Base-by-base conservation (phyloP, 2,797 vertebrate species). In the Cossypha polioptera region DNA sequence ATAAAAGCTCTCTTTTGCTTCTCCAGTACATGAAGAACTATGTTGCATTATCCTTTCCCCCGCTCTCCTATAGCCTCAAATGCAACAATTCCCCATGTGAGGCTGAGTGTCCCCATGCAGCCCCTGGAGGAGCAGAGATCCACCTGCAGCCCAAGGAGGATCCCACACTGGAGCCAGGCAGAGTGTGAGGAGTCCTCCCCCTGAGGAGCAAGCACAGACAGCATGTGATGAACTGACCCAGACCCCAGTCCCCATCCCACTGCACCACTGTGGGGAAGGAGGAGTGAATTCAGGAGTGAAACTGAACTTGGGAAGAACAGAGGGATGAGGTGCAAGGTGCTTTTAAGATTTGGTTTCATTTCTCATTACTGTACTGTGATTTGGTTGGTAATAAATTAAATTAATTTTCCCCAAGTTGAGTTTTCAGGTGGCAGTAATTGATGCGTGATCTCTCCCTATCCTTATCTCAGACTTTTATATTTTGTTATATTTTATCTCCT, bases 351-450 rank as follows among this genome's bases (percentile, higher is more conserved):
- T 50, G 35, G 7, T 59, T 76, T 71, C 22, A 65, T 59, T 76
- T 66, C 38, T 86, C 13, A 5, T 54, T 59, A 43, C 20, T 40
- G 36, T 59, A 33, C 28, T 59, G 40, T 66, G 24, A 43, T 77
- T 59, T 66, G n/a, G 54, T 20, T 72, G 35, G 28, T 77, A 66
- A 77, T 82, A 61, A 72, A 82, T 75, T n/a, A 25, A 63, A 86
- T 48, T 61, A 38, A 61, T 92, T 72, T 77, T 59, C n/a, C 47
- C 24, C 24, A 59, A 66, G 24, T 15, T 0, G 0, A 91, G 36
- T 43, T 59, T 77, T 50, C 33, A 33, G 8, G 9, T 65, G 58
- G 31, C 51, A 58, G 51, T 71, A 58, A 28, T 2, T 53, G 45
- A 15, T 65, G 73, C 47, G 22, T 40, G 58, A 59, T 47, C 8